Base-by-base conservation (phyloP, 2,888 invertebrate species). In the Chrysolina haemoptera region DNA sequence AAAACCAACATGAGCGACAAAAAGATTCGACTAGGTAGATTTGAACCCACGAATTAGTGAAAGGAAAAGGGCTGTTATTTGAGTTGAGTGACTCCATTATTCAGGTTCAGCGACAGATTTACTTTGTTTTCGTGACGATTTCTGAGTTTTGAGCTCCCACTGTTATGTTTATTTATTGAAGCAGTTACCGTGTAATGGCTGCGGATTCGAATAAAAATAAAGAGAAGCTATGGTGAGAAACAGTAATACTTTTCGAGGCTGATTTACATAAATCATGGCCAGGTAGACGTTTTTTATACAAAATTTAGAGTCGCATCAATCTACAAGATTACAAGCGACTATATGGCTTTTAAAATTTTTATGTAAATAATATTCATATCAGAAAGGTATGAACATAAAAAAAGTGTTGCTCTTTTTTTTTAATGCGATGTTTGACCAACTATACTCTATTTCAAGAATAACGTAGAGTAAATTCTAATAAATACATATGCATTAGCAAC, bases 91-190 rank as follows among this genome's bases (percentile, higher is more conserved):
- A 65, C 43, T 27, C 27, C 46, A 65, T 65, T 27, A 48, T 43
- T 46, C 18, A 55, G 12, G 55, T 55, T 55, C 55, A 55, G 55
- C 22, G 55, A 55, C 22, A 46, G 22, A 65, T 65, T 46, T 20
- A 22, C 22, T 65, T 65, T 46, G 48, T 65, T 65, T 65, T 65
- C 65, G 65, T 65, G 46, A 27, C 65, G 48, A 65, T 46, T 35
- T 12, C 12, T 22, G 55, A 20, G 55, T 12, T 55, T 20, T 20
- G 22, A 55, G 11, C 55, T 18, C 55, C 55, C 6, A 20, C 12
- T 55, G 55, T 55, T 55, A 10, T 18, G n/a, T 55, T 12, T 55
- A 55, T 55, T 55, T 20, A 5, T 18, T 55, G 55, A 22, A 55
- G 18, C 22, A 55, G 22, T 55, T 22, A 20, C 55, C 53, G 18